Conservation (phyloP, 2,797 vertebrate genomes). For the Garrulus glandarius region DNA sequence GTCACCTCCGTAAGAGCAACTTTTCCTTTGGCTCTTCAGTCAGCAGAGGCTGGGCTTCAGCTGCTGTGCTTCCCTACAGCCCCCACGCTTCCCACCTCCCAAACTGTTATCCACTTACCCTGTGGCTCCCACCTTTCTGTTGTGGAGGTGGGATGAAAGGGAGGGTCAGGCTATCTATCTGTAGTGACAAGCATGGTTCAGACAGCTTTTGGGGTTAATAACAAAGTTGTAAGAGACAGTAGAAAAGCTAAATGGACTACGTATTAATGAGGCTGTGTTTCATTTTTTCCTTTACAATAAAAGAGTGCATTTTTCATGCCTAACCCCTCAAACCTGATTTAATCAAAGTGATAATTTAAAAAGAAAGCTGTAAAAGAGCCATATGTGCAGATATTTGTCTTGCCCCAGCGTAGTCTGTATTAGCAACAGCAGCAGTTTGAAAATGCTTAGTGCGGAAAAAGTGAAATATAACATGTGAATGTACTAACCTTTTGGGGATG, state of each 20-base stretch:
- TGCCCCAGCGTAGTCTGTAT: constrained; percentile 28
- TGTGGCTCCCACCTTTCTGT: not conserved
- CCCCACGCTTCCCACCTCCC: not conserved
- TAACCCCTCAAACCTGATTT: constrained; percentile 55
- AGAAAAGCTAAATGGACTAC: not conserved
- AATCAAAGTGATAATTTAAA: constrained; percentile 62
- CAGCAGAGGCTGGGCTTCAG: not conserved
- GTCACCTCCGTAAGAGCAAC: not conserved
- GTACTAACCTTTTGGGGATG: constrained; percentile 67
- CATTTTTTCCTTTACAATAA: not conserved
- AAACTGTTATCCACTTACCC: not conserved
- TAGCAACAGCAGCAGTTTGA: constrained; percentile 65
- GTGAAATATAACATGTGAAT: constrained; percentile 64
- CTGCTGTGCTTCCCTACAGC: not conserved
- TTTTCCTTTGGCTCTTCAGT: not conserved
- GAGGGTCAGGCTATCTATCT: not conserved
- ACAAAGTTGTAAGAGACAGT: not conserved
- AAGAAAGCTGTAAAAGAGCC: constrained; percentile 61
- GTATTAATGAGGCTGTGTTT: constrained; percentile 16
- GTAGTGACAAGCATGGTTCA: not conserved
- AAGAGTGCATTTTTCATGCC: not conserved
- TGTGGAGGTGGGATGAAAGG: not conserved
- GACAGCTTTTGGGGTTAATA: not conserved
- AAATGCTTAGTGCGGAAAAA: constrained; percentile 75
- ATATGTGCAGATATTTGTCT: constrained; percentile 57